phyloP scores from a whole-genome alignment of 2,888 invertebrate species.

The Eupithecia inturbata region DNA sequence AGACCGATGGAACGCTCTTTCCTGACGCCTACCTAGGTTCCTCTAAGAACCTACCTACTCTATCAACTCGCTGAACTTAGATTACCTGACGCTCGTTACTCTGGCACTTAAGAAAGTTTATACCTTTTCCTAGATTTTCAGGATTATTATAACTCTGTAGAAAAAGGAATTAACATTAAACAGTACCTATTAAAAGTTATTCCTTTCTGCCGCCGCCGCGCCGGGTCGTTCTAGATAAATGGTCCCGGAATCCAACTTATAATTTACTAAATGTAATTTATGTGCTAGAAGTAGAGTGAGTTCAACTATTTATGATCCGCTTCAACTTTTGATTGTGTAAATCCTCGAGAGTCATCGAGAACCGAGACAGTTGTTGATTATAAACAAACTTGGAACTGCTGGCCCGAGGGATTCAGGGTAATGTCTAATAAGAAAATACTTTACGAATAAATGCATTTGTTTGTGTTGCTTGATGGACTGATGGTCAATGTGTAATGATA shows the following conservation, averaged over 20 bases:
- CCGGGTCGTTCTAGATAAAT: neutral
- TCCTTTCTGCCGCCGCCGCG: too few relatives aligned
- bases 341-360: conserved; percentile 9
- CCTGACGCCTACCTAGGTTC: neutral
- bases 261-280: neutral
- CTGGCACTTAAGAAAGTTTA: neutral
- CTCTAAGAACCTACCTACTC: neutral
- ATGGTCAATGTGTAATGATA: neutral
- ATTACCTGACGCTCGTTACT: neutral
- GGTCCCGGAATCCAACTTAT: neutral
- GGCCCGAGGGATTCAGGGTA: neutral
- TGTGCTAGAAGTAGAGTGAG: neutral
- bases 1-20: neutral
- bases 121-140: neutral
- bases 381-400: conserved; percentile 17
- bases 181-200: neutral
- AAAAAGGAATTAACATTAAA: neutral
- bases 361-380: conserved; percentile 24
- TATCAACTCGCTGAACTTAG: neutral
- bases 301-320: conserved; percentile 20
- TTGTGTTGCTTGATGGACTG: neutral
- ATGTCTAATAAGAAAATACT: conserved; percentile 2
- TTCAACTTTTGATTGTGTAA: conserved; percentile 28
- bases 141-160: neutral
- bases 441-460: neutral